Conservation (phyloP, 2,888 invertebrate genomes). For the Eristalis tenax region DNA sequence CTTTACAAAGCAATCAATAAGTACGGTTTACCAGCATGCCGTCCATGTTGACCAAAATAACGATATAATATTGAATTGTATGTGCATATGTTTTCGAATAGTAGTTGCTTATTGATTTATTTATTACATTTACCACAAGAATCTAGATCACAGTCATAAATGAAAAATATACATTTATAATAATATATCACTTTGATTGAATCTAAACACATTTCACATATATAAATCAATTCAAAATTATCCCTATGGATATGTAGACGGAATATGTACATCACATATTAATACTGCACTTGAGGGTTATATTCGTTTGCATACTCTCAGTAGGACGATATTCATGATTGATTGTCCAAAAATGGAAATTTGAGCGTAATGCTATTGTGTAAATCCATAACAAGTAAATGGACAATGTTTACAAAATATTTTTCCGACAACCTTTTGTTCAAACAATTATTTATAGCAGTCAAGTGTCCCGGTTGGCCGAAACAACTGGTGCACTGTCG, state of each 20-base stretch:
- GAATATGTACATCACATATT: constrained; percentile 38
- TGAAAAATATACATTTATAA: neutral
- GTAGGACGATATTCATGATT: constrained; percentile 63
- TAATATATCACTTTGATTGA: constrained; percentile 5
- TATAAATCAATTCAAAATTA: constrained; percentile 46
- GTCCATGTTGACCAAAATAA: no score
- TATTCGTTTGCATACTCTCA: constrained; percentile 61
- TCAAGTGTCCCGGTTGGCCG: constrained; percentile 52
- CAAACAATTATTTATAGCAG: constrained; percentile 72
- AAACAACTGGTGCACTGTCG: constrained; percentile 64
- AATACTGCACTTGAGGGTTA: constrained; percentile 54
- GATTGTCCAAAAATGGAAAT: constrained; percentile 71
- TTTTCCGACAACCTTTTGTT: constrained; percentile 71
- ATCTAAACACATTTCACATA: constrained; percentile 41
- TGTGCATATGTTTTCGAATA: no score
- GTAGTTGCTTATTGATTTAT: neutral
- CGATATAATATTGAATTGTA: no score
- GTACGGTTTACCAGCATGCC: no score
- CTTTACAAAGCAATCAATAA: no score
- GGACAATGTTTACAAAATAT: constrained; percentile 72
- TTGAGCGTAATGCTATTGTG: constrained; percentile 69
- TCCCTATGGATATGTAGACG: neutral
- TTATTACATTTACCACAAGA: neutral
- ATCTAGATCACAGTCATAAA: neutral
- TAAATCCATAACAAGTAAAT: constrained; percentile 68